Evolutionary conservation across 2,797 vertebrate genomes (phyloP).

Genomic region (Rhincodon typus): DNA sequence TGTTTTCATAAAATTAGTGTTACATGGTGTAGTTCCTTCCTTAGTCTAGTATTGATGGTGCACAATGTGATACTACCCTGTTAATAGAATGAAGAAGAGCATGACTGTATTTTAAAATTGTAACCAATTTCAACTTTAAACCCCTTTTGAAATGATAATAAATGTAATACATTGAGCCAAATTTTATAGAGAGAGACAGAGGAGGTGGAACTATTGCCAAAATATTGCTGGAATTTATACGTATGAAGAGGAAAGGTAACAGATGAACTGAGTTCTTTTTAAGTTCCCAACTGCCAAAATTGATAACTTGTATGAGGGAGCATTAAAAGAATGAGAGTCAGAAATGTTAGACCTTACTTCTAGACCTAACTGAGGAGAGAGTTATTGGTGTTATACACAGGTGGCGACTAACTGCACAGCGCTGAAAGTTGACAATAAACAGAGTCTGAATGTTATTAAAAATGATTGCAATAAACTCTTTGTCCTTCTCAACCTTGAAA

Average conservation of each 20-base stretch:
- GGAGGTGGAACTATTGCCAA: too few relatives aligned
- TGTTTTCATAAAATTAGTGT: background rate
- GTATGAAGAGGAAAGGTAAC: too few relatives aligned
- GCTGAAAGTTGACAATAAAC: background rate
- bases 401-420: background rate
- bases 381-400: background rate
- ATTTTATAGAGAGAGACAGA: background rate
- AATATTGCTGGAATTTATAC: background rate
- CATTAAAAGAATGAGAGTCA: background rate
- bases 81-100: too few relatives aligned
- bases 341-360: background rate
- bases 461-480: background rate
- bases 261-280: background rate
- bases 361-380: background rate
- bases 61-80: too few relatives aligned
- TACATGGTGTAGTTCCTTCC: background rate
- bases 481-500: background rate
- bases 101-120: background rate
- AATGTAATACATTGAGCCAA: background rate
- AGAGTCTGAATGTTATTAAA: background rate
- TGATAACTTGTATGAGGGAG: background rate
- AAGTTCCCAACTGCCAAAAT: background rate
- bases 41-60: background rate
- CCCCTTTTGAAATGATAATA: background rate
- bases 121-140: background rate